phyloP scores from a whole-genome alignment of 1,140 invertebrate genomes.

The Episyrphus balteatus region DNA sequence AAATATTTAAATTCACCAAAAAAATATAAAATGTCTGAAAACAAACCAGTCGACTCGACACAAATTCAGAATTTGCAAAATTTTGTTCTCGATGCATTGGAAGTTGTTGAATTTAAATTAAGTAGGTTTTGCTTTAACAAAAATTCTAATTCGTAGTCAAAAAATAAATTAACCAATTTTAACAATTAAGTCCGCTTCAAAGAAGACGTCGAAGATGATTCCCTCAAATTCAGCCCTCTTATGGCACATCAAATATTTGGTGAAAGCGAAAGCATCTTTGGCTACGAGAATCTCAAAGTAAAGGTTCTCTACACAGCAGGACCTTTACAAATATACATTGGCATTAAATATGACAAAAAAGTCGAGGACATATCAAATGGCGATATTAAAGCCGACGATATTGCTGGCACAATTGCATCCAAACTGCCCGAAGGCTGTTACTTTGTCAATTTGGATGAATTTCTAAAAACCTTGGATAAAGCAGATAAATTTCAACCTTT shows the following conservation, averaged over 20 bases:
- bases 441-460: conserved; percentile 34
- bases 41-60: conserved; percentile 7
- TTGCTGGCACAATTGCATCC: conserved; percentile 55
- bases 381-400: conserved; percentile 68
- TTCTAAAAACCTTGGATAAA: conserved; percentile 31
- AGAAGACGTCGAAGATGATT: conserved; percentile 61
- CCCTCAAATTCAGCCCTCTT: conserved; percentile 63
- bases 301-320: conserved; percentile 74
- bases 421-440: conserved; percentile 41
- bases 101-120: conserved; percentile 66
- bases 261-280: conserved; percentile 87
- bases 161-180: conserved; percentile 1
- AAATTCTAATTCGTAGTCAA: neutral
- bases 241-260: conserved; percentile 94
- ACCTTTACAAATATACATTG: conserved; percentile 61
- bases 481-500: conserved; percentile 33
- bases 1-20: no score
- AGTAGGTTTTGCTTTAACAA: conserved; percentile 39
- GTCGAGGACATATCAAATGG: conserved; percentile 31
- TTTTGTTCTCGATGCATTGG: conserved; percentile 57
- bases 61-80: conserved; percentile 41
- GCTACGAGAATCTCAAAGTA: conserved; percentile 73
- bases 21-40: no score
- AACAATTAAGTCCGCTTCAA: conserved; percentile 47
- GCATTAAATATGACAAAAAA: conserved; percentile 26